Evolutionary conservation across 2,888 invertebrate species (phyloP).

Genomic region (Patella ulyssiponensis): DNA sequence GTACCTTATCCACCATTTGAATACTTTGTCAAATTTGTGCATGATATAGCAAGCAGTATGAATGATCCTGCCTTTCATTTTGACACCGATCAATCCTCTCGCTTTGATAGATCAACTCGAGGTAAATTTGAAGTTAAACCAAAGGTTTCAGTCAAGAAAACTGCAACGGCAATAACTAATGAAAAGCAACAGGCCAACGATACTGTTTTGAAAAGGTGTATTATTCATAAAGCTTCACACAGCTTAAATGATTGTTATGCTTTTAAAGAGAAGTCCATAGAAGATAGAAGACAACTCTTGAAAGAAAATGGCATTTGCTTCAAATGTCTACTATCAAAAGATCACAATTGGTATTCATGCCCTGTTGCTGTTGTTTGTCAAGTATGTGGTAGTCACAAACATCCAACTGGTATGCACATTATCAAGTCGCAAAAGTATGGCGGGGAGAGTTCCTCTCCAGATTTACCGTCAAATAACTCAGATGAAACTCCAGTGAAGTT

Average conservation of each 20-base stretch:
- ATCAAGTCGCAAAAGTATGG: neutral
- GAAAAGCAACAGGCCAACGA: too few species aligned
- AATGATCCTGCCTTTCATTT: slow-evolving; percentile 38
- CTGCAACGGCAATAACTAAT: too few species aligned
- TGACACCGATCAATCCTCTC: slow-evolving; percentile 12
- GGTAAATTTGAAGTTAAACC: too few species aligned
- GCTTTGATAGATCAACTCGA: too few species aligned
- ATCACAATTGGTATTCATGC: slow-evolving; percentile 24
- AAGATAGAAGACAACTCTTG: slow-evolving; percentile 12
- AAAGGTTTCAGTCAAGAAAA: too few species aligned
- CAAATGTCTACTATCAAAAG: too few species aligned
- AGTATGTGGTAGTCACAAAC: slow-evolving; percentile 16
- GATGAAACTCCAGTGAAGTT: too few species aligned
- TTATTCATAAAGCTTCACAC: slow-evolving; percentile 21
- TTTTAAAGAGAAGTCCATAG: slow-evolving; percentile 19
- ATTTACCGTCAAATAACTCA: too few species aligned
- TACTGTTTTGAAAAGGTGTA: neutral
- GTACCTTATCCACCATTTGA: slow-evolving; percentile 41
- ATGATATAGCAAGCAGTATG: slow-evolving; percentile 26
- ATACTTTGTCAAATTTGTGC: slow-evolving; percentile 35
- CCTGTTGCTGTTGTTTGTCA: slow-evolving; percentile 14
- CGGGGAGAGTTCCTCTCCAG: too few species aligned
- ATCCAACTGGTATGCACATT: slow-evolving; percentile 23
- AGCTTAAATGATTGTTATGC: slow-evolving; percentile 22
- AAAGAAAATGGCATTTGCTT: slow-evolving; percentile 25